A percentile compares a stretch with the other conserved stretches of the same genome.
These are phyloP conservation scores for Delphinapterus leucas DNA, from an alignment of 2,113 vertebrate genomes.

Conservation along the genomic window DNA sequence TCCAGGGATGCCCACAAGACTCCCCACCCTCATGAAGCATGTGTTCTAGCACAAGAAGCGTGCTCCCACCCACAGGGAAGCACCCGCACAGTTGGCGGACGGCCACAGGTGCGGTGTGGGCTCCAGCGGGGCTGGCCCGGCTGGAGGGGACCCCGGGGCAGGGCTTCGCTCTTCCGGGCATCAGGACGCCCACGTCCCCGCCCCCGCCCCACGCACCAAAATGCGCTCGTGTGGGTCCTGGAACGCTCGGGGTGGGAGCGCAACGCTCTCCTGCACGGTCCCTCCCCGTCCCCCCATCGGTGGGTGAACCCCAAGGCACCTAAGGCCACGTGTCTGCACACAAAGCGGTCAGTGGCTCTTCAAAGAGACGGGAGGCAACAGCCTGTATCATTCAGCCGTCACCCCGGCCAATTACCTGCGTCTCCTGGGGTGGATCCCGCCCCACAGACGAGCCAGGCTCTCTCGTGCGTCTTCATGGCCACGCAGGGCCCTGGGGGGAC, in stretches of 20 bases:
- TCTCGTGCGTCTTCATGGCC: fast-evolving
- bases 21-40: not conserved
- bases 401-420: not conserved
- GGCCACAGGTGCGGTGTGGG: not conserved
- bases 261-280: fast-evolving
- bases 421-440: not conserved
- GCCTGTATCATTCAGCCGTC: not conserved
- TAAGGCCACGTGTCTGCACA: not conserved
- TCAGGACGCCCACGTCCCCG: not conserved
- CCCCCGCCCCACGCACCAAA: not conserved
- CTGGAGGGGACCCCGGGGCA: not conserved
- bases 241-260: not conserved
- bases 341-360: not conserved
- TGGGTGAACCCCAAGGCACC: not conserved
- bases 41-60: fast-evolving
- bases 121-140: no score
- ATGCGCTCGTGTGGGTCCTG: not conserved
- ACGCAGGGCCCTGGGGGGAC: fast-evolving
- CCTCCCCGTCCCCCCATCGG: not conserved
- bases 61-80: no score
- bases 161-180: fast-evolving
- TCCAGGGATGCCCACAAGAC: not conserved
- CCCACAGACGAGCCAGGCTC: not conserved
- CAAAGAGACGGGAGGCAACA: not conserved
- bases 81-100: fast-evolving